A percentile compares a stretch with the other conserved stretches of the same genome.
phyloP scores from a whole-genome alignment of 1,140 invertebrate species.

The Camponotus vicinus region DNA sequence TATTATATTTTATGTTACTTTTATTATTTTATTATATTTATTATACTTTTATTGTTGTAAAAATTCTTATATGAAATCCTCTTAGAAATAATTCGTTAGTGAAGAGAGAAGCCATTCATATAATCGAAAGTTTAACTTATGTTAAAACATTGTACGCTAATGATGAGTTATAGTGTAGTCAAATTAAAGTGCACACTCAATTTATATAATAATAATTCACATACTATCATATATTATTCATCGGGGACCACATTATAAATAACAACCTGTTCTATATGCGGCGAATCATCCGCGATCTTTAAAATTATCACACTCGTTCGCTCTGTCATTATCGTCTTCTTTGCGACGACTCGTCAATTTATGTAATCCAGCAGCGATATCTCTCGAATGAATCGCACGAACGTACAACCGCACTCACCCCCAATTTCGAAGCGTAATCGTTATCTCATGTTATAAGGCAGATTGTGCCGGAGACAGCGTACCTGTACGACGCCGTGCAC shows the following conservation, averaged over 20 bases:
- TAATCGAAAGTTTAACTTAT: neutral
- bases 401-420: neutral
- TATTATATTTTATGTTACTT: no score
- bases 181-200: neutral
- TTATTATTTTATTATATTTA: no score
- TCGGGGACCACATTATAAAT: neutral
- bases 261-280: neutral
- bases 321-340: constrained; percentile 22
- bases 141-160: constrained; percentile 21
- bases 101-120: neutral
- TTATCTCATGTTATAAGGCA: constrained; percentile 84
- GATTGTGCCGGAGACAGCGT: constrained; percentile 95
- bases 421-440: constrained; percentile 54
- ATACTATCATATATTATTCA: neutral
- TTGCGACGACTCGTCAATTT: constrained; percentile 1
- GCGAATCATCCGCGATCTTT: neutral
- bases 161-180: neutral
- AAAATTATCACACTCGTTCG: constrained; percentile 18
- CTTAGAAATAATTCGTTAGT: neutral
- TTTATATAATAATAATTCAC: neutral
- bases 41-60: no score
- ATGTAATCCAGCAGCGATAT: constrained; percentile 19
- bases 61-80: neutral
- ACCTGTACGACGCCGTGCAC: constrained; percentile 96
- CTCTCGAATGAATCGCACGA: neutral